A percentile compares a stretch with the other conserved stretches of the same genome.
Evolutionary conservation across 2,797 vertebrate genomes (phyloP).

Genomic region (Phataginus tetradactyla): DNA sequence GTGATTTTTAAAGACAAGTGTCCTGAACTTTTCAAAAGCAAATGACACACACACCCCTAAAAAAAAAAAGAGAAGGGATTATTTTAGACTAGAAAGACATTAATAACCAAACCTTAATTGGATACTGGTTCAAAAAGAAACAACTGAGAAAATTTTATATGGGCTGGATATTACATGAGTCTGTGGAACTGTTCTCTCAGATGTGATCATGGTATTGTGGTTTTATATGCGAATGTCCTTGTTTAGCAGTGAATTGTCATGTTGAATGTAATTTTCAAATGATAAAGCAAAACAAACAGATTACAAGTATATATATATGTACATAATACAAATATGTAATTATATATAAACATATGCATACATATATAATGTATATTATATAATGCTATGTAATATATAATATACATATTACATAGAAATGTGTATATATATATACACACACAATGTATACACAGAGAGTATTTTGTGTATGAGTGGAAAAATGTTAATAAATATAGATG

Average conservation of each 20-base stretch:
- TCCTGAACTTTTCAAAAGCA: background rate
- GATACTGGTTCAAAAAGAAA: background rate
- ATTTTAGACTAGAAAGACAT: background rate
- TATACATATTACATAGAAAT: background rate
- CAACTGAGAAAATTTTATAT: background rate
- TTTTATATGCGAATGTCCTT: background rate
- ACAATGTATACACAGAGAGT: conserved; percentile 61
- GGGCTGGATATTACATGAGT: background rate
- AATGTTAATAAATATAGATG: background rate
- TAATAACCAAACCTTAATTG: background rate
- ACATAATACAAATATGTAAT: background rate
- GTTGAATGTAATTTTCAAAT: background rate
- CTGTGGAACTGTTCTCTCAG: background rate
- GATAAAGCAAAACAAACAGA: background rate
- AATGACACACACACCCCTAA: background rate
- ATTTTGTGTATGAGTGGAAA: background rate
- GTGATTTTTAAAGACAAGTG: conserved; percentile 27
- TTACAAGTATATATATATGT: background rate
- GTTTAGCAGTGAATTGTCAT: background rate
- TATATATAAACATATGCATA: background rate
- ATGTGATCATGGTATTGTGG: background rate
- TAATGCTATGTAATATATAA: background rate
- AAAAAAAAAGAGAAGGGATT: background rate
- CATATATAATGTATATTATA: background rate
- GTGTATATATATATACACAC: background rate